Percentiles rank a stretch among this genome's conserved stretches.
phyloP scores from a whole-genome alignment of 2,113 vertebrate species.

The Cryptoleucopteryx plumbea region DNA sequence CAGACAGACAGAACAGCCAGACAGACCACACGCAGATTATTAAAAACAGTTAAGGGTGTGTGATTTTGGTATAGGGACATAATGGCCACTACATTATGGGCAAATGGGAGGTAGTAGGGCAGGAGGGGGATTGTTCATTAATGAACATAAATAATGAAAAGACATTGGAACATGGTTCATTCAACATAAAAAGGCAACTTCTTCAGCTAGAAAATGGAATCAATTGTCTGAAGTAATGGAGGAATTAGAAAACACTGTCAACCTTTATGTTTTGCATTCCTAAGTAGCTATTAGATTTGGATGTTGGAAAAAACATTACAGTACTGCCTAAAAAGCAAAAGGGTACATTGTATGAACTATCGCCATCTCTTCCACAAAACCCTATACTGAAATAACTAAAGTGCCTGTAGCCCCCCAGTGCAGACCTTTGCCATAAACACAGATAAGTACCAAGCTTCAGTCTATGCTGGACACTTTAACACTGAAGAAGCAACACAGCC shows the following conservation, averaged over 20 bases:
- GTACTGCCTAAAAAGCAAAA: not conserved
- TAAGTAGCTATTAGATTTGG: not conserved
- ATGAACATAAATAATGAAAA: conserved; percentile 22
- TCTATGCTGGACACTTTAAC: not conserved
- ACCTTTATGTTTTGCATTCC: not conserved
- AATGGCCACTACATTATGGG: not conserved
- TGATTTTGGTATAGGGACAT: not conserved
- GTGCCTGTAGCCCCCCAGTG: rapidly evolving
- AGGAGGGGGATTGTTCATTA: not conserved
- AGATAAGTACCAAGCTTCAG: not conserved
- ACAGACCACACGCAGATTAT: conserved; percentile 43
- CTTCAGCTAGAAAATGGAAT: conserved; percentile 13
- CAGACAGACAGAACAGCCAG: conserved; percentile 48
- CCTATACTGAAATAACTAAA: not conserved
- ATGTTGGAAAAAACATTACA: not conserved
- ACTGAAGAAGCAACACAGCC: not conserved
- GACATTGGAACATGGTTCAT: not conserved
- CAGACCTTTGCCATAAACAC: not conserved
- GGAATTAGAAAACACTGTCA: not conserved
- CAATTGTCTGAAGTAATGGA: not conserved
- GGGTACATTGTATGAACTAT: not conserved
- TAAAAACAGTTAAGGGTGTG: conserved; percentile 29
- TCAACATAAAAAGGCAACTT: conserved; percentile 21
- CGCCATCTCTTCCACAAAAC: not conserved
- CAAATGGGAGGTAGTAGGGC: not conserved